Base-by-base conservation (phyloP, 30 jellyfish, hydroid and myxozoan genomes). In the Aurelia coerulea region DNA sequence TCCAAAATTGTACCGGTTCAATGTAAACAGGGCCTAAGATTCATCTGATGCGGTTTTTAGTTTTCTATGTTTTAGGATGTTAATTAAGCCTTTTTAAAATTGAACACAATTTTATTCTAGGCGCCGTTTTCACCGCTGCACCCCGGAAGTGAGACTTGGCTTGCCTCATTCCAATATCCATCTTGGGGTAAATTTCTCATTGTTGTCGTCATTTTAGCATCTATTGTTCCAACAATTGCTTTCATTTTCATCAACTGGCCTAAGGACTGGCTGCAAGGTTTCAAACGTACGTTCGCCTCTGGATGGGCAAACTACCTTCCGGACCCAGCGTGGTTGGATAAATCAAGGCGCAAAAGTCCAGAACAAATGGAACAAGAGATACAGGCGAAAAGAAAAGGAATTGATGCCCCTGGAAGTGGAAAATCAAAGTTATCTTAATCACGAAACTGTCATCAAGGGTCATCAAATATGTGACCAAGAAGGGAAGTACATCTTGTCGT, bases 171-270 rank as follows among this genome's bases (percentile, higher is more conserved):
- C 68, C 81, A 69, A 19, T 89, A 95, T 70, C 97, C 97, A 2
- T 63, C 87, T 4, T 95, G 99, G 99, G 97, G 96, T 10, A 84
- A 84, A 35, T 73, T 95, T 82, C 11, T 95, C 67, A 90, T 90
- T 17, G 90, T 73, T 56, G 51, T 90, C 37, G 86, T 89, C 51
- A 95, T 90, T 52, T 58, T 85, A 6, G 82, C 64, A 2, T 81
- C 99, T 5, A 60, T 90, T 37, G 52, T 89, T 16, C 99, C 99
- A 5, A 95, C 88, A 6, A 66, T 85, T 17, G 37, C 86, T 71
- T 95, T 62, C 60, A 49, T 95, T 8, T 31, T 95, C 10, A 75
- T 84, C 72, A 91, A 90, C 79, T 85, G 96, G 95, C 99, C 99
- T 12, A 80, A 76, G 18, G 62, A 85, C 33, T 95, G 97, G 97